Evolutionary conservation across 1,140 invertebrate species (phyloP).

Genomic region (Eulimnadia texana): DNA sequence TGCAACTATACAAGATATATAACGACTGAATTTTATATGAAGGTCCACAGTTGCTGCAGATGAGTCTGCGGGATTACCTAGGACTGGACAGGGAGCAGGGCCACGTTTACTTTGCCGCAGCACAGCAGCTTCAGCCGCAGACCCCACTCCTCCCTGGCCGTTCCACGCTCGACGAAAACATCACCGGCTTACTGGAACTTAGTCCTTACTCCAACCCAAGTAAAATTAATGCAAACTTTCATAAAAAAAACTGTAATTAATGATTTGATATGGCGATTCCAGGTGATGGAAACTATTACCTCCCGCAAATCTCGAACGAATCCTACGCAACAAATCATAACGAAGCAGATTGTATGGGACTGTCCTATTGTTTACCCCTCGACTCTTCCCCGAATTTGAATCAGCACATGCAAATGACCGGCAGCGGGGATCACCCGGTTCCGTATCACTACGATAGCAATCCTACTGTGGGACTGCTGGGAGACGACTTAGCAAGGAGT

Average conservation of each 20-base stretch:
- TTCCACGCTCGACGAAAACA: neutral
- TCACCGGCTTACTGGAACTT: neutral
- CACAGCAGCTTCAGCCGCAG: neutral
- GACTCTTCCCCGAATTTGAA: too few species aligned
- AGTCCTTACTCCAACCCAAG: too few species aligned
- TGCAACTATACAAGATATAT: too few species aligned
- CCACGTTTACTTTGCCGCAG: neutral
- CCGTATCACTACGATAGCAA: neutral
- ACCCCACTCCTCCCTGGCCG: neutral
- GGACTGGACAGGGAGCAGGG: neutral
- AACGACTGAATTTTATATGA: neutral
- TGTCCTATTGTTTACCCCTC: too few species aligned
- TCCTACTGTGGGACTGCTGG: too few species aligned
- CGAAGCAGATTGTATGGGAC: too few species aligned
- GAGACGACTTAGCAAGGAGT: neutral
- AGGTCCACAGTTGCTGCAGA: neutral
- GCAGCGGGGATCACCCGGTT: too few species aligned
- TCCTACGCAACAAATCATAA: too few species aligned
- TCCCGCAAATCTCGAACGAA: too few species aligned
- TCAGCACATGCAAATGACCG: too few species aligned
- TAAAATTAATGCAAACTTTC: neutral
- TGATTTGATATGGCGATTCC: neutral
- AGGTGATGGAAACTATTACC: too few species aligned
- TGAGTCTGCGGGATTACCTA: neutral
- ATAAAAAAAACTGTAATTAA: neutral